A percentile compares a stretch with the other conserved stretches of the same genome.
These are phyloP conservation scores for Drosophila busckii DNA, from an alignment of 1,140 invertebrate species.

Conservation along the genomic window DNA sequence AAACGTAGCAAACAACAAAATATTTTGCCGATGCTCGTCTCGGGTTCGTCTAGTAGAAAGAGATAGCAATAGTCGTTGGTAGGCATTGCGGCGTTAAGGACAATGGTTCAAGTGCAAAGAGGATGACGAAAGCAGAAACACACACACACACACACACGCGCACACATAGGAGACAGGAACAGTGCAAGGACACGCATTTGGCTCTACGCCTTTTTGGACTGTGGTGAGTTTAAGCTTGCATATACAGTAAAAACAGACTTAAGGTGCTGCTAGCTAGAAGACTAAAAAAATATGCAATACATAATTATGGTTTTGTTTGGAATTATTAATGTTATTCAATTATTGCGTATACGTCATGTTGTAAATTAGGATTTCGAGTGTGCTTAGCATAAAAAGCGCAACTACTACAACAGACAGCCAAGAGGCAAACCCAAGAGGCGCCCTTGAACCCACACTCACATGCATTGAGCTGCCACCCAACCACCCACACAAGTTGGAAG, in stretches of 20 bases:
- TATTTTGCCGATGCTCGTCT: slow-evolving; percentile 12
- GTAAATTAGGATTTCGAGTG: no score
- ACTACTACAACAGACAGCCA: no score
- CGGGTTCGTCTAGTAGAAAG: slow-evolving; percentile 18
- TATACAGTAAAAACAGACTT: slow-evolving; percentile 25
- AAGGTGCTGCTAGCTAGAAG: no score
- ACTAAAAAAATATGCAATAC: no score
- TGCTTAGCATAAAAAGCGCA: no score
- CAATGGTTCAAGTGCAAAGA: slow-evolving; percentile 78
- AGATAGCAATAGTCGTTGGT: slow-evolving; percentile 42
- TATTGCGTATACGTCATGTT: slow-evolving; percentile 66
- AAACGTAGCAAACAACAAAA: slow-evolving; percentile 1
- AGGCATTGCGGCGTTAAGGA: slow-evolving; percentile 50
- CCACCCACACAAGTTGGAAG: background rate
- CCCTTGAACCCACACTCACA: slow-evolving; percentile 68
- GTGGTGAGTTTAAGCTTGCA: slow-evolving; percentile 53
- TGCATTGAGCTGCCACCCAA: background rate
- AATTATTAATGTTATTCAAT: background rate
- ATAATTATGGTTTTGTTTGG: background rate
- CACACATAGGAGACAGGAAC: slow-evolving; percentile 4
- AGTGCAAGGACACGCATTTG: slow-evolving; percentile 42
- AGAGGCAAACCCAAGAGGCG: slow-evolving; percentile 38
- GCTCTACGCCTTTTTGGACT: slow-evolving; percentile 20
- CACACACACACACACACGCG: slow-evolving; percentile 11
- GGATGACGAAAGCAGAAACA: slow-evolving; percentile 57